Conservation (phyloP, 2,888 invertebrate species). For the Teinopalpus imperialis region DNA sequence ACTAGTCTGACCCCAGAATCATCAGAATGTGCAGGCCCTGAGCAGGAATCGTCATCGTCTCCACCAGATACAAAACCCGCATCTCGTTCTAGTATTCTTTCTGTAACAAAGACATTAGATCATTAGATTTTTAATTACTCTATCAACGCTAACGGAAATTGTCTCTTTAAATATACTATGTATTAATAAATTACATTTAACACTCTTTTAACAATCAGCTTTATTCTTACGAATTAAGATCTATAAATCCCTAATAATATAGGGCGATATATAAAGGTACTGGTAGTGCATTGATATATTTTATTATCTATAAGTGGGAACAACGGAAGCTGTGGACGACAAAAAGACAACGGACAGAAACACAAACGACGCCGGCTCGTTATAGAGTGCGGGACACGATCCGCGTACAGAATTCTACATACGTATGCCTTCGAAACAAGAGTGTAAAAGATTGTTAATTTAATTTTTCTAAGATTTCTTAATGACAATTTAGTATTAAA, state of each 20-base stretch:
- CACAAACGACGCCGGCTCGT: constrained; percentile 44
- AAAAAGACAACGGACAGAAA: constrained; percentile 34
- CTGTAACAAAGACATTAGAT: constrained; percentile 70
- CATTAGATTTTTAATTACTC: constrained; percentile 13
- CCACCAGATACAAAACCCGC: constrained; percentile 89
- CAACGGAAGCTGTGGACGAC: constrained; percentile 39
- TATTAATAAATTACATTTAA: background rate
- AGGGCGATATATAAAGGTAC: constrained; percentile 4
- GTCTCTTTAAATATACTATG: too few species aligned
- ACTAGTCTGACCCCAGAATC: constrained; percentile 75
- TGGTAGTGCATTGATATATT: constrained; percentile 8
- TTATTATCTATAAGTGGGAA: constrained; percentile 29
- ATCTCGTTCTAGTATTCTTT: constrained; percentile 82
- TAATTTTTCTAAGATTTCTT: too few species aligned
- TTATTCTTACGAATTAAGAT: background rate
- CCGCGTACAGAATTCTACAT: constrained; percentile 31
- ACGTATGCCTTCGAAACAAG: constrained; percentile 23
- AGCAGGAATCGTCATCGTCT: constrained; percentile 85
- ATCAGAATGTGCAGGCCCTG: constrained; percentile 76
- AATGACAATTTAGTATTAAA: too few species aligned
- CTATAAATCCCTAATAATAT: constrained; percentile 21
- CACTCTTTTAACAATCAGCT: background rate
- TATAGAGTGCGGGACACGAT: constrained; percentile 37
- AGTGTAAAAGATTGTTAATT: too few species aligned
- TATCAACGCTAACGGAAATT: too few species aligned